Evolutionary conservation across 2,113 vertebrate genomes (phyloP).

Genomic region (Syngnathus floridae): DNA sequence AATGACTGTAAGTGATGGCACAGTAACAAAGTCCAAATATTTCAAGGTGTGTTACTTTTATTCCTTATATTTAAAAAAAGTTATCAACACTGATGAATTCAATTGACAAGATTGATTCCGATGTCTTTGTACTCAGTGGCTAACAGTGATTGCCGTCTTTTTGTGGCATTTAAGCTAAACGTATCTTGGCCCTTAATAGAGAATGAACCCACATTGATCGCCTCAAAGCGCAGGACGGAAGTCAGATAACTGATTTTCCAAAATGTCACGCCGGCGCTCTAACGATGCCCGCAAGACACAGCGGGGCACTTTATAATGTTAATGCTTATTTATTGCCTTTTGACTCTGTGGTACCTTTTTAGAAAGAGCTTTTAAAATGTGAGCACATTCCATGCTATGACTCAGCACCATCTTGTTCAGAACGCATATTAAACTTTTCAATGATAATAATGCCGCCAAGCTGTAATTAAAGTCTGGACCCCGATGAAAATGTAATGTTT

Average conservation of each 20-base stretch:
- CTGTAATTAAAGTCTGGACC: not conserved
- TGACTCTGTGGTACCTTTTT: not conserved
- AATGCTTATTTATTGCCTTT: conserved; percentile 6
- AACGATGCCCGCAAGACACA: not conserved
- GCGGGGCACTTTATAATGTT: not conserved
- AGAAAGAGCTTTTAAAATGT: not conserved
- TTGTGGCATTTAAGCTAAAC: conserved; percentile 4
- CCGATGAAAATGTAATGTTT: not conserved
- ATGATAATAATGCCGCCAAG: not conserved
- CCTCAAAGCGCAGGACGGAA: not conserved
- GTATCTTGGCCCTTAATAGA: not conserved
- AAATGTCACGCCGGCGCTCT: conserved; percentile 5
- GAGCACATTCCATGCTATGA: not conserved
- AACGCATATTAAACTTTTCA: not conserved
- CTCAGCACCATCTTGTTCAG: not conserved
- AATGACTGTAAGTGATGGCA: not conserved
- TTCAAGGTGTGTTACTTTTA: not conserved
- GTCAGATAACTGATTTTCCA: conserved; percentile 2
- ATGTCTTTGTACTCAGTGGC: not conserved
- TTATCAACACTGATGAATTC: not conserved
- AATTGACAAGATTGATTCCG: not conserved
- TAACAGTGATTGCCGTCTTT: not conserved
- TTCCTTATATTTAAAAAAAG: not conserved
- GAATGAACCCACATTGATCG: conserved; percentile 1
- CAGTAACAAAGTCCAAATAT: not conserved